Conservation (phyloP, 2,797 vertebrate genomes). For the Enteromius anoplus region DNA sequence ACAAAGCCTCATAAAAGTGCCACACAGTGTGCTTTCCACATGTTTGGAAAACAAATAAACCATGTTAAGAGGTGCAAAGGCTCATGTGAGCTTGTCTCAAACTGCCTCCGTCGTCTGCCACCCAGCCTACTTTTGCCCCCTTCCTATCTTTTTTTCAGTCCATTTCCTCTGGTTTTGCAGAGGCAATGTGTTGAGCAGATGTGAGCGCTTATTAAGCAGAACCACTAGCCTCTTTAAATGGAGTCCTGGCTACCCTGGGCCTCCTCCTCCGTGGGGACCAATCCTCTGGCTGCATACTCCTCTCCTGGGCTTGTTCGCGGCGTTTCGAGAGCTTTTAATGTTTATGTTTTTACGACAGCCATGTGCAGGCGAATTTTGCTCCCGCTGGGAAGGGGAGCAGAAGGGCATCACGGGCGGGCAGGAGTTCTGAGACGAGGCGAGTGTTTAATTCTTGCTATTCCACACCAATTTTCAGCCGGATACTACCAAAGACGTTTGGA, state of each 20-base stretch:
- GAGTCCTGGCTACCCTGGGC: conserved; percentile 65
- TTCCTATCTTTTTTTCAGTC: conserved; percentile 50
- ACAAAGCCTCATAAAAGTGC: conserved; percentile 62
- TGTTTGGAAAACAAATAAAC: conserved; percentile 75
- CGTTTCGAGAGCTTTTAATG: conserved; percentile 53
- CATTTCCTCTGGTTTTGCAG: conserved; percentile 64
- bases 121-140: conserved; percentile 64
- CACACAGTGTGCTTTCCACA: conserved; percentile 68
- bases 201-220: conserved; percentile 78
- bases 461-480: not conserved
- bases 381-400: conserved; percentile 61
- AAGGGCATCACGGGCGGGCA: conserved; percentile 49
- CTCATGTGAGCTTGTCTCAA: conserved; percentile 71
- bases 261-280: conserved; percentile 67
- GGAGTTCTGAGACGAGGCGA: not conserved
- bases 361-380: conserved; percentile 61
- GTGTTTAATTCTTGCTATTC: conserved; percentile 6
- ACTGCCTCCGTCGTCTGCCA: conserved; percentile 73
- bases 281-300: conserved; percentile 66
- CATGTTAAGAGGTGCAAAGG: conserved; percentile 70
- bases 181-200: conserved; percentile 81
- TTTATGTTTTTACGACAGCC: conserved; percentile 64
- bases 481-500: not conserved
- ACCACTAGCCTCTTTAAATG: conserved; percentile 75
- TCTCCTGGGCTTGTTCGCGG: conserved; percentile 35